Evolutionary conservation across 2,113 vertebrate species (phyloP).

Genomic region (Menidia beryllina): DNA sequence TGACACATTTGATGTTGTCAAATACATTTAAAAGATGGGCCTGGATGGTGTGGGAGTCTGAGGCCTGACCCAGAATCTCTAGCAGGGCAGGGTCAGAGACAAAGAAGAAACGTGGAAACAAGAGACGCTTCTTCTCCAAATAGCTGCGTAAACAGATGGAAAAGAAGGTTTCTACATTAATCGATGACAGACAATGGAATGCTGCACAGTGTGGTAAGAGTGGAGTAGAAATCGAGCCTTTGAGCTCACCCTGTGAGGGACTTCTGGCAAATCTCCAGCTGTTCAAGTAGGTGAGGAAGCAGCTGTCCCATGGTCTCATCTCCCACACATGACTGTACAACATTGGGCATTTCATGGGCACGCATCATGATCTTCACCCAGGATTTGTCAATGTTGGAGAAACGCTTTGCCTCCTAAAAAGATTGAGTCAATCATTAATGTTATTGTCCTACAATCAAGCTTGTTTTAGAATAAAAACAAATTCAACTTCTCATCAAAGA

Average conservation of each 20-base stretch:
- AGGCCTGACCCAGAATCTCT: conserved; percentile 97
- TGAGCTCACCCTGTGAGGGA: conserved; percentile 93
- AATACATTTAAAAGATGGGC: conserved; percentile 95
- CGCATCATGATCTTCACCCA: conserved; percentile 98
- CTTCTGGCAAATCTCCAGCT: conserved; percentile 97
- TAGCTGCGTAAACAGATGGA: conserved; percentile 81
- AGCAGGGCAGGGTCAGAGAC: conserved; percentile 95
- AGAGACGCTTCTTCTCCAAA: conserved; percentile 93
- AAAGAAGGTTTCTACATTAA: background rate
- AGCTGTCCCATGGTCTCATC: conserved; percentile 96
- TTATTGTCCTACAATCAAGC: background rate
- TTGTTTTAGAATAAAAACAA: background rate
- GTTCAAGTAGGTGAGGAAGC: conserved; percentile 92
- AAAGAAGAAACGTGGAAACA: conserved; percentile 97
- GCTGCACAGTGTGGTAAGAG: background rate
- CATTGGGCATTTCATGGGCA: conserved; percentile 92
- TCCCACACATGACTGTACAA: conserved; percentile 93
- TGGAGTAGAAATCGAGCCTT: background rate
- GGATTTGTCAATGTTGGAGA: conserved; percentile 97
- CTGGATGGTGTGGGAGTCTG: conserved; percentile 95
- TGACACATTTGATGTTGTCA: conserved; percentile 93
- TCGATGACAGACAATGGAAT: background rate
- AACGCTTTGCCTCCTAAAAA: conserved; percentile 93
- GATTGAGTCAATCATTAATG: background rate
- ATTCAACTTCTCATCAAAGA: too few relatives aligned